Evolutionary conservation across 1,140 invertebrate genomes (phyloP).

Genomic region (Pogonomyrmex barbatus): DNA sequence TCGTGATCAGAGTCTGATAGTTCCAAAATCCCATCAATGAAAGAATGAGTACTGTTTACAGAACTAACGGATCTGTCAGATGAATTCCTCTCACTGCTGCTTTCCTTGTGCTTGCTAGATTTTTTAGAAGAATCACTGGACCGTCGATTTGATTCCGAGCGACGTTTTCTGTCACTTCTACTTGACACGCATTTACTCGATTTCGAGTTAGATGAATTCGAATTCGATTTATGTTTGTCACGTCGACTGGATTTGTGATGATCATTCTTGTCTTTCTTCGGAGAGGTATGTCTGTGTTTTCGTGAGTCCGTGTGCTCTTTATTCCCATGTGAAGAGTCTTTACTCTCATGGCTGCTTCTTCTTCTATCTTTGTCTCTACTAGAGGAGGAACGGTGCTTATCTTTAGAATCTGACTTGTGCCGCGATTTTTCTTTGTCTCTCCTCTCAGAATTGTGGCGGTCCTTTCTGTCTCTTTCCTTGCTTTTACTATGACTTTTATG

Average conservation of each 20-base stretch:
- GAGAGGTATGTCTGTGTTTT: constrained; percentile 65
- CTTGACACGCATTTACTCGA: constrained; percentile 69
- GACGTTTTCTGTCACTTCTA: constrained; percentile 69
- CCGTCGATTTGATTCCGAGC: constrained; percentile 72
- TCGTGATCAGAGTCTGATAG: constrained; percentile 87
- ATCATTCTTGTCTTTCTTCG: constrained; percentile 69
- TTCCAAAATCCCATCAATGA: constrained; percentile 68
- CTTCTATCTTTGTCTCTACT: constrained; percentile 73
- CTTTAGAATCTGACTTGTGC: constrained; percentile 68
- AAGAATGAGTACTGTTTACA: constrained; percentile 9
- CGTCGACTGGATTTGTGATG: constrained; percentile 74
- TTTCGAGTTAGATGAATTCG: constrained; percentile 70
- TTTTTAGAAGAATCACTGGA: constrained; percentile 68
- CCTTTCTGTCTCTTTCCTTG: constrained; percentile 65
- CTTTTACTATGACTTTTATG: constrained; percentile 60
- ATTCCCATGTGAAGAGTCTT: constrained; percentile 63
- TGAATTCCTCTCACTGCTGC: constrained; percentile 71
- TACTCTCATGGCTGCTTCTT: constrained; percentile 66
- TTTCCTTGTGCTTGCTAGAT: constrained; percentile 66
- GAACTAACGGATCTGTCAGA: constrained; percentile 67
- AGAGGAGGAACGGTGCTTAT: constrained; percentile 66
- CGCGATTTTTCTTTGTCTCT: constrained; percentile 69
- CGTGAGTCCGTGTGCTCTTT: constrained; percentile 71
- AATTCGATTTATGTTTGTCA: constrained; percentile 74
- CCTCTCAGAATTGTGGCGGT: constrained; percentile 44